Evolutionary conservation across 2,113 vertebrate species (phyloP), one percentile per base, ranked within the genome.

Genomic region (Thalassoma bifasciatum): DNA sequence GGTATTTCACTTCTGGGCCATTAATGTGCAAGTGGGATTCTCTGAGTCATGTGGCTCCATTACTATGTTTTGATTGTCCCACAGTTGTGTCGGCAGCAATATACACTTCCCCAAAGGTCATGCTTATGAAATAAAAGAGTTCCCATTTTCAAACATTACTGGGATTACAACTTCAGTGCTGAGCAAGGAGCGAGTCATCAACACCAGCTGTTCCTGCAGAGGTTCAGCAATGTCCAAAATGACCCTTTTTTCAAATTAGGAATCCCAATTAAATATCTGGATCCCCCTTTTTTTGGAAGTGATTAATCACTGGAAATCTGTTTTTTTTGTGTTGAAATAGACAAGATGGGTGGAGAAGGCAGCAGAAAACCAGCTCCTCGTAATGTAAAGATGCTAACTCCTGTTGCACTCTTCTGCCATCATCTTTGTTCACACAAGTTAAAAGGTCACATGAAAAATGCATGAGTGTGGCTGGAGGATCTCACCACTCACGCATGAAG

Each of bases 401-500:
- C 66, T 77, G 75, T 89, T 85, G 63, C 75, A 83, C 77, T 86
- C 81, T 81, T 84, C 66, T 60, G 77, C 79, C 74, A 76, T 88
- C 83, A 86, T 90, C 84, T 81, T 77, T 91, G 86, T 83, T 87
- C 83, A 84, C 80, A 86, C 84, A 84, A 81, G 90, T 87, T 86
- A 79, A 93, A 93, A 93, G 91, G 91, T 92, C 92, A 92, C 84
- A 91, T 94, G 84, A 92, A 93, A 93, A 91, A 93, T 92, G 88
- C 84, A 93, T 93, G 83, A 89, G 51, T 38, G 66, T 85, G 84
- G 78, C 81, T 84, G 52, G 63, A 86, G 80, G 68, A 82, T 81
- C 65, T 86, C 74, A 81, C 77, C 56, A 72, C 73, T 82, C 53
- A 61, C 81, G 88, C 76, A 77, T 71, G 65, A 84, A 66, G 73